phyloP scores from a whole-genome alignment of 92 coral and sea anemone genomes.

The Actinostola sp. region DNA sequence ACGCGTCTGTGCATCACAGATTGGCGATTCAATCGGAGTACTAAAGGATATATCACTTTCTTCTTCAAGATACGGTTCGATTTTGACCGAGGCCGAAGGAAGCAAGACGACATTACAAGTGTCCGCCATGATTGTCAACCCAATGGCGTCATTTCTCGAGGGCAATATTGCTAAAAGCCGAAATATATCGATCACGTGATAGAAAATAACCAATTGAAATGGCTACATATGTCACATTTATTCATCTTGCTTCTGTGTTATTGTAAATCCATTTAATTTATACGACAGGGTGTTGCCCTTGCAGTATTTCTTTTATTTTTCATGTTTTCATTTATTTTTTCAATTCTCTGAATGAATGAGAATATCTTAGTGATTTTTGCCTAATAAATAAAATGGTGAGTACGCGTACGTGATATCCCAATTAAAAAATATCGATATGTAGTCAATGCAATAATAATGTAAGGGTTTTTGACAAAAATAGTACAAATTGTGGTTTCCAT shows the following conservation, averaged over 20 bases:
- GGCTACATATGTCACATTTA: neutral
- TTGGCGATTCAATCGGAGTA: slow-evolving; percentile 42
- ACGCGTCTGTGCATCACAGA: slow-evolving; percentile 67
- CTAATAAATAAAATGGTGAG: no score
- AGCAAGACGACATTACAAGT: slow-evolving; percentile 33
- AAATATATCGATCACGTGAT: slow-evolving; percentile 23
- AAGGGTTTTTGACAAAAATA: no score
- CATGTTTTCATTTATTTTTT: neutral
- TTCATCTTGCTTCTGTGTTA: neutral
- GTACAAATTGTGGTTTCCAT: no score
- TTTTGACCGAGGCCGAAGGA: slow-evolving; percentile 53
- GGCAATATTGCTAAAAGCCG: slow-evolving; percentile 18
- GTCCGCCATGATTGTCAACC: slow-evolving; percentile 37
- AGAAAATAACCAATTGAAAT: slow-evolving; percentile 17
- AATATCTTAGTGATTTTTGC: no score
- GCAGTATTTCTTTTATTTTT: neutral
- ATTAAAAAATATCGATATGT: no score
- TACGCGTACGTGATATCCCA: no score
- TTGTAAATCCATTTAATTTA: neutral
- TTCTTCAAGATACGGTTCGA: slow-evolving; percentile 54
- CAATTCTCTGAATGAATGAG: no score
- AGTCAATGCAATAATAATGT: no score
- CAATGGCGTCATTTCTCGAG: slow-evolving; percentile 25
- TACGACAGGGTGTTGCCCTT: neutral
- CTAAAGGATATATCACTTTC: slow-evolving; percentile 30